A percentile compares a stretch with the other conserved stretches of the same genome.
phyloP scores from a whole-genome alignment of 2,888 invertebrate genomes.

The Aplocera efformata region DNA sequence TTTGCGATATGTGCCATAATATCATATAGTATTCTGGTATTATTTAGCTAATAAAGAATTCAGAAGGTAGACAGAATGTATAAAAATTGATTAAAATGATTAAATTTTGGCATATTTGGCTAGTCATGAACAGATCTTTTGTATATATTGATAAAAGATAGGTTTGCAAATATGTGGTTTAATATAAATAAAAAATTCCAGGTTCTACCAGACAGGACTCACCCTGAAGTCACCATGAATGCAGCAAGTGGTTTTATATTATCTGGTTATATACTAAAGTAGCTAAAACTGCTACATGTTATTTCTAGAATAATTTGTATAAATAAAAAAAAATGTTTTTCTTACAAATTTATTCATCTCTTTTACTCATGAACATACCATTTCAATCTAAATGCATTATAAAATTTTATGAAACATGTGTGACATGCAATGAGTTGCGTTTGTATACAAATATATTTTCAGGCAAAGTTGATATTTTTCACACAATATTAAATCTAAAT shows the following conservation, averaged over 20 bases:
- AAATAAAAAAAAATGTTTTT: constrained; percentile 31
- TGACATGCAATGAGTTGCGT: constrained; percentile 44
- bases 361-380: constrained; percentile 59
- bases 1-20: too few relatives aligned
- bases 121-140: too few relatives aligned
- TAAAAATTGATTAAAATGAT: too few relatives aligned
- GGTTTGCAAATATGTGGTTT: too few relatives aligned
- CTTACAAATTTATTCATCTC: constrained; percentile 57
- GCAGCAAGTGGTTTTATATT: constrained; percentile 94
- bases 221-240: constrained; percentile 96
- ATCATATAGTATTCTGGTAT: too few relatives aligned
- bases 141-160: too few relatives aligned
- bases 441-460: constrained; percentile 31
- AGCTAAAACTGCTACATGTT: constrained; percentile 26
- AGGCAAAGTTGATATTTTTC: constrained; percentile 24
- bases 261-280: constrained; percentile 83
- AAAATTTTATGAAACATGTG: constrained; percentile 50
- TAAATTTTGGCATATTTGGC: too few relatives aligned
- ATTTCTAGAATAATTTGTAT: constrained; percentile 8
- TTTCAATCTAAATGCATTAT: constrained; percentile 63
- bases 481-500: constrained; percentile 26
- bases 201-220: constrained; percentile 91
- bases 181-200: too few relatives aligned
- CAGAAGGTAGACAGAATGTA: too few relatives aligned
- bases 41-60: too few relatives aligned